Evolutionary conservation across 2,113 vertebrate species (phyloP).

Genomic region (Progne subis): DNA sequence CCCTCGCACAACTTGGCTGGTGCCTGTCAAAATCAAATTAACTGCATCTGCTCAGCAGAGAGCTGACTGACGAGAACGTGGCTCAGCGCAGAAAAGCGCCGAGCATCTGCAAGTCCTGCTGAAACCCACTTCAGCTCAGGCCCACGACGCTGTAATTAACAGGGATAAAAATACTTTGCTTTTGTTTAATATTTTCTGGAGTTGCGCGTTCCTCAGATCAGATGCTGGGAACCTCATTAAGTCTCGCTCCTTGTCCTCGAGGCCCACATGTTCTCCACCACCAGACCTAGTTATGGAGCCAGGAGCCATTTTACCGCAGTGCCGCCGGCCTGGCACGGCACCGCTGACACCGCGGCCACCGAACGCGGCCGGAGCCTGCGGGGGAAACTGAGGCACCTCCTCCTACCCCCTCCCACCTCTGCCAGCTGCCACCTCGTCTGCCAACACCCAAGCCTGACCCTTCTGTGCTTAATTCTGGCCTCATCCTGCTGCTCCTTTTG

Average conservation of each 20-base stretch:
- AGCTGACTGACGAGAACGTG: constrained; percentile 24
- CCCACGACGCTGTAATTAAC: constrained; percentile 69
- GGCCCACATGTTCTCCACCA: not conserved
- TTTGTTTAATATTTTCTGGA: constrained; percentile 59
- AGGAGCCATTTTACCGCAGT: not conserved
- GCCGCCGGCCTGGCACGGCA: not conserved
- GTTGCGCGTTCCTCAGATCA: constrained; percentile 21
- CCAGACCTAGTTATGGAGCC: not conserved
- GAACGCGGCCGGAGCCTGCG: rapidly evolving
- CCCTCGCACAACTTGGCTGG: not conserved
- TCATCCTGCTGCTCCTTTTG: not conserved
- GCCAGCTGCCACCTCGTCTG: not conserved
- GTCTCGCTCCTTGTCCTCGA: constrained; percentile 8
- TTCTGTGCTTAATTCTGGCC: not conserved
- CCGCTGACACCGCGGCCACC: not conserved
- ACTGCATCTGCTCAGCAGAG: constrained; percentile 38
- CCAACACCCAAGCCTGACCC: not conserved
- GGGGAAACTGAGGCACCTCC: not conserved
- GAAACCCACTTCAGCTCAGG: constrained; percentile 46
- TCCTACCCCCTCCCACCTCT: not conserved
- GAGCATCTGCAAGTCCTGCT: constrained; percentile 58
- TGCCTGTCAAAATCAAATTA: constrained; percentile 44
- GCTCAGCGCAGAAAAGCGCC: not conserved
- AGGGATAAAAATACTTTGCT: constrained; percentile 57
- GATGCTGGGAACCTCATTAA: constrained; percentile 42